Evolutionary conservation across 2,797 vertebrate species (phyloP).

Genomic region (Chrysolophus pictus): DNA sequence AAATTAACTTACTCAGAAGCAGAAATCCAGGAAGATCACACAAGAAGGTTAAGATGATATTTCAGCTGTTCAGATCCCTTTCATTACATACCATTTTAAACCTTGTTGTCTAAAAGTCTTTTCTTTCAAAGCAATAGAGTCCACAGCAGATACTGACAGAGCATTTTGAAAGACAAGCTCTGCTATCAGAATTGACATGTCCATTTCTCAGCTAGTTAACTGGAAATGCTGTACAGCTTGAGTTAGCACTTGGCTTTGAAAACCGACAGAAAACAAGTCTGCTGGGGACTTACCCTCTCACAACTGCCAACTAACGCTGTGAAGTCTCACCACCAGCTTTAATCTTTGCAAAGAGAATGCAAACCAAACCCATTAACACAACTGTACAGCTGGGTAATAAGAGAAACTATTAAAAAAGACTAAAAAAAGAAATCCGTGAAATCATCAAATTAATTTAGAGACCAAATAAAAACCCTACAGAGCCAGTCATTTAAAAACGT

Average conservation of each 20-base stretch:
- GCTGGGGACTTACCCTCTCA: not conserved
- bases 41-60: not conserved
- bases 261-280: conserved; percentile 21
- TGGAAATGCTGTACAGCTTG: not conserved
- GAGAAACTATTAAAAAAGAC: not conserved
- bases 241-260: conserved; percentile 37
- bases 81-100: not conserved
- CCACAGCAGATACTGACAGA: not conserved
- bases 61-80: not conserved
- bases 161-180: conserved; percentile 25
- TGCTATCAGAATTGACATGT: not conserved
- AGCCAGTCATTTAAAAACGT: conserved; percentile 29
- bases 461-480: conserved; percentile 50
- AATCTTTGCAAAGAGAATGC: conserved; percentile 29
- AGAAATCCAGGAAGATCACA: not conserved
- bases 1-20: not conserved
- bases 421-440: not conserved
- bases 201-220: conserved; percentile 32
- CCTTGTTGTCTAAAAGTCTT: not conserved
- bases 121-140: not conserved
- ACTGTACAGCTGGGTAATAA: conserved; percentile 9
- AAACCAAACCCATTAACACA: conserved; percentile 46
- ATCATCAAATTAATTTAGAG: conserved; percentile 38
- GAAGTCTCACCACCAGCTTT: conserved; percentile 23
- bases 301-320: conserved; percentile 37